These are phyloP conservation scores for Matsumyia berberina DNA, from an alignment of 2,888 invertebrate species.

Conservation along the genomic window DNA sequence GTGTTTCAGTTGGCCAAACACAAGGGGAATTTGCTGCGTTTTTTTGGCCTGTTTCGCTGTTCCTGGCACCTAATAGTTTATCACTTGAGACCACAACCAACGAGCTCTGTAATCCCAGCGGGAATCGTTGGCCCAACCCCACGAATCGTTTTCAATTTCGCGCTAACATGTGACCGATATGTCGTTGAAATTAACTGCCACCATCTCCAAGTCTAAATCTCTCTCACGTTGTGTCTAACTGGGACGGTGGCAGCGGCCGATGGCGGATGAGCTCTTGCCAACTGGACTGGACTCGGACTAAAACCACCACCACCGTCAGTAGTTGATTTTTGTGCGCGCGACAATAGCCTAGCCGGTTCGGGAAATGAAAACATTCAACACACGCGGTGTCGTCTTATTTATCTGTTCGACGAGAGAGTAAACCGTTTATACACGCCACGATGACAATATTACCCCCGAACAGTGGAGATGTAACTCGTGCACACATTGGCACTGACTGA, in stretches of 20 bases:
- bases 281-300: constrained; percentile 19
- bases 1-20: constrained; percentile 8
- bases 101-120: constrained; percentile 54
- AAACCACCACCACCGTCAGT: constrained; percentile 35
- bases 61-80: constrained; percentile 67
- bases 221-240: constrained; percentile 48
- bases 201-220: constrained; percentile 75
- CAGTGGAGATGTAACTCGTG: constrained; percentile 65
- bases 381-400: constrained; percentile 78
- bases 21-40: constrained; percentile 24
- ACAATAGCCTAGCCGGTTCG: constrained; percentile 14
- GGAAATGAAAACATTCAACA: constrained; percentile 78
- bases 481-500: constrained; percentile 34
- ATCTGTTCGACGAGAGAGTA: constrained; percentile 73
- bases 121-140: constrained; percentile 36
- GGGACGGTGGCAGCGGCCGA: neutral
- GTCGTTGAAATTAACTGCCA: constrained; percentile 75
- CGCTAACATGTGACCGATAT: constrained; percentile 77
- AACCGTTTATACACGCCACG: constrained; percentile 71
- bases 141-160: constrained; percentile 74
- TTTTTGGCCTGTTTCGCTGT: constrained; percentile 39
- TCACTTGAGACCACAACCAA: constrained; percentile 74
- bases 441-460: constrained; percentile 65
- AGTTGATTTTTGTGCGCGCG: constrained; percentile 66
- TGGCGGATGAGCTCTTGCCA: constrained; percentile 43